phyloP scores from a whole-genome alignment of 2,797 vertebrate species.

The Loriculus beryllinus region DNA sequence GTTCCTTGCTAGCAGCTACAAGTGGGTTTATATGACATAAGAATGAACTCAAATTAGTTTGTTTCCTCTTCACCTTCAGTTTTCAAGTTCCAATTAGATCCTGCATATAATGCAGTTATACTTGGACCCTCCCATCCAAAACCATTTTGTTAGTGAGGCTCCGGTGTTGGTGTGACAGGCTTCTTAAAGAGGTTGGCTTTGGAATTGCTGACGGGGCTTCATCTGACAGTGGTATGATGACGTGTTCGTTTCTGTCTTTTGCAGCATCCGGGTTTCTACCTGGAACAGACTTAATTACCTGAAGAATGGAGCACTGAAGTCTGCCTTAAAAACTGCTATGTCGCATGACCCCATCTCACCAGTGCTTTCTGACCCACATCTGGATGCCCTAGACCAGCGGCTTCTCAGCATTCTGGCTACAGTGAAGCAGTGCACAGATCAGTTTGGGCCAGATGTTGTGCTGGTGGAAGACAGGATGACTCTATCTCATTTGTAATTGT shows the following conservation, averaged over 20 bases:
- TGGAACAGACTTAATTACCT: slow-evolving; percentile 95
- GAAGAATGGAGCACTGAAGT: slow-evolving; percentile 86
- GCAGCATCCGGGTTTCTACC: slow-evolving; percentile 93
- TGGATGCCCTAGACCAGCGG: slow-evolving; percentile 89
- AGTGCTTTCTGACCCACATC: slow-evolving; percentile 85
- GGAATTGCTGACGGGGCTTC: background rate
- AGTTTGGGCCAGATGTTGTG: slow-evolving; percentile 88
- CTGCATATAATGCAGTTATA: background rate
- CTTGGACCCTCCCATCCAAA: background rate
- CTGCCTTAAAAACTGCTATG: slow-evolving; percentile 87
- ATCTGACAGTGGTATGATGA: background rate
- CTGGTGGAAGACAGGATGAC: slow-evolving; percentile 97
- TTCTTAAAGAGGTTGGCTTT: background rate
- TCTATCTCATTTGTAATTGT: slow-evolving; percentile 87
- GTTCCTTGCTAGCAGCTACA: background rate
- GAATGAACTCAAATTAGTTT: background rate
- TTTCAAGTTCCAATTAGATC: background rate
- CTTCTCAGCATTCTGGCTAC: slow-evolving; percentile 87
- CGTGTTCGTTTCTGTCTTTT: slow-evolving; percentile 7
- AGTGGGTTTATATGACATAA: background rate
- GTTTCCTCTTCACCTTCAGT: background rate
- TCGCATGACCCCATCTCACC: slow-evolving; percentile 89
- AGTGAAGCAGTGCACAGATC: slow-evolving; percentile 93
- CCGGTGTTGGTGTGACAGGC: background rate
- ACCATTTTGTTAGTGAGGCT: background rate